Evolutionary conservation across 2,113 vertebrate genomes (phyloP), one percentile per base, ranked within the genome.

Genomic region (Podarcis raffonei): DNA sequence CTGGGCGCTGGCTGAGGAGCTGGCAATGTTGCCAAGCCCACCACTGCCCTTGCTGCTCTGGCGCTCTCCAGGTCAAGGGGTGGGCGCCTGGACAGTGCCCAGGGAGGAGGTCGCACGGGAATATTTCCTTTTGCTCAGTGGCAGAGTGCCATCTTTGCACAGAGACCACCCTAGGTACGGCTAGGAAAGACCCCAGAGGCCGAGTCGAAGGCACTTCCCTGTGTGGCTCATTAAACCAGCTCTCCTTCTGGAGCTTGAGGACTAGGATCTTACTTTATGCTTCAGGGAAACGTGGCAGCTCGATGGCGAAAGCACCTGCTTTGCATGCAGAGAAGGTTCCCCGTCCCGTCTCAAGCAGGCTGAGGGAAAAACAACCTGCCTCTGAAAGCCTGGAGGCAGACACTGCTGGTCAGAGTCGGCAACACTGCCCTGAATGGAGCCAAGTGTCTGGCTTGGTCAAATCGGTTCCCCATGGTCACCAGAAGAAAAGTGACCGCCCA

Each of bases 201-300:
- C 8, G 59, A 62, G 59, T 5, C 16, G 18, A 62, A 62, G 16
- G 59, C 59, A 62, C 18, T 62, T 62, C 18, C 59, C 59, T 20
- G 59, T 53, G 48, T 53, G 48, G 48, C 59, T 62, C 15, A 62
- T 62, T 62, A 62, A 62, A 62, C 4, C 59, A 62, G 59, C 59
- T 62, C 59, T 53, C 11, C 48, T 20, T 62, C 59, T 4, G 4
- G 59, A 62, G 15, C 59, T 18, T 62, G 59, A 62, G 59, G 59
- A 62, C 68, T 11, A 9, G 68, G 25, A 9, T 30, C 27, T 30
- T 3, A 2, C 81, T 65, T 69, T 68, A 22, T 79, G 20, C 0
- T 1, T 0, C 0, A 66, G 42, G 6, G 66, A 68, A 68, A 25
- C 6, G 23, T 25, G 6, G 66, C 25, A 8, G 23, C 68, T 69